Evolutionary conservation across 1,140 invertebrate genomes (phyloP), one percentile per base, ranked within the genome.

Genomic region (Heliconius congener): DNA sequence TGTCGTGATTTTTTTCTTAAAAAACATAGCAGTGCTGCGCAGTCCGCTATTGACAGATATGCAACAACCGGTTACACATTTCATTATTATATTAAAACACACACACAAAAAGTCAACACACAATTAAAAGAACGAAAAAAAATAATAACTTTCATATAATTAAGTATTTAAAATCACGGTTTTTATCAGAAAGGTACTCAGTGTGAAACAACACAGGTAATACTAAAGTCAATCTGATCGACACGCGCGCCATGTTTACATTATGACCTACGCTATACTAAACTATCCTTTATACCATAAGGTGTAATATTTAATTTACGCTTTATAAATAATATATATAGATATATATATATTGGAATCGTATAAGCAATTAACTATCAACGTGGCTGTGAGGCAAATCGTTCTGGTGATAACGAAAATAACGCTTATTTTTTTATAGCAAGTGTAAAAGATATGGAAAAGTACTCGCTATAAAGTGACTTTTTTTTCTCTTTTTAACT

Each of bases 261-360:
- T 11, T 46, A 74, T 60, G 55, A 66, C 60, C 34, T 50, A 55
- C 18, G 71, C 73, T 42, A 71, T 42, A 79, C 78, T 46, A 34
- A 37, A 16, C 42, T 75, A 66, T 73, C 55, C 37, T 34, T 30
- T 73, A 74, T 50, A 66, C 30, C 23, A 66, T 66, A 66, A 66
- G 77, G 72, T 73, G 60, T 71, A 75, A 71, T 79, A 74, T 79
- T 70, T 79, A 79, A 79, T 74, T 71, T 79, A 79, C 71, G 52
- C 73, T 42, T 50, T 74, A 74, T 79, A 79, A 79, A 79, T 78
- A 78, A 71, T 39, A 74, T 37, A 37, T 37, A 37, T 37, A 37
- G 0, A 37, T 37, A 37, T 37, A 5, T 37, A 37, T 37, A 37
- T 46, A 74, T 76, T 76, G 42, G 57, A 60, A 79, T 74, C 71